Percentiles rank a stretch among this genome's conserved stretches.
These are phyloP conservation scores for Cromileptes altivelis DNA, from an alignment of 2,113 vertebrate species.

Conservation along the genomic window DNA sequence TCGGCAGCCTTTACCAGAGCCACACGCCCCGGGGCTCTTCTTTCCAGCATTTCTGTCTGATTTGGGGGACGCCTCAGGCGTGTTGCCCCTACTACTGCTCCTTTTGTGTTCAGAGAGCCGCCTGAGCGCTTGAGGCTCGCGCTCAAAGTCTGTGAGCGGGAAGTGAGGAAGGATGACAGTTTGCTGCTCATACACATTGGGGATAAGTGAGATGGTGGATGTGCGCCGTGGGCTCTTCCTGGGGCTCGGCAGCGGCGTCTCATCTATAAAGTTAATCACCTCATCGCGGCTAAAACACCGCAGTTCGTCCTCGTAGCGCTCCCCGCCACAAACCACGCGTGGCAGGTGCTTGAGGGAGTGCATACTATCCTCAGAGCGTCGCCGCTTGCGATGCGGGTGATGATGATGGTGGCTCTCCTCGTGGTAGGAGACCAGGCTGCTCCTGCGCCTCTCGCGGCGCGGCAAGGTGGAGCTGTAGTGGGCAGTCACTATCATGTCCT, in stretches of 20 bases:
- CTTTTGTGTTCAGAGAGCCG: slow-evolving; percentile 79
- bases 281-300: slow-evolving; percentile 90
- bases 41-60: slow-evolving; percentile 43
- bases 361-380: slow-evolving; percentile 88
- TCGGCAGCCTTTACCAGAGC: slow-evolving; percentile 63
- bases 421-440: slow-evolving; percentile 86
- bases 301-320: slow-evolving; percentile 79
- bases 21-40: slow-evolving; percentile 48
- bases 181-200: slow-evolving; percentile 81
- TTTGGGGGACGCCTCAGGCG: slow-evolving; percentile 69
- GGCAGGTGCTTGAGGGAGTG: slow-evolving; percentile 84
- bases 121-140: slow-evolving; percentile 87
- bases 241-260: slow-evolving; percentile 87
- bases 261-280: slow-evolving; percentile 88
- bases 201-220: slow-evolving; percentile 86
- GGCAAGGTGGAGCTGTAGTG: slow-evolving; percentile 88
- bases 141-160: slow-evolving; percentile 89
- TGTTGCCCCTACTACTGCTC: slow-evolving; percentile 61
- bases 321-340: slow-evolving; percentile 72
- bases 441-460: slow-evolving; percentile 84
- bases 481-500: slow-evolving; percentile 87
- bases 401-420: slow-evolving; percentile 84
- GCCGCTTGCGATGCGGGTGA: slow-evolving; percentile 84
- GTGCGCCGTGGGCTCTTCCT: slow-evolving; percentile 83
- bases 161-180: slow-evolving; percentile 82